Percentiles rank a stretch among this genome's conserved stretches.
Evolutionary conservation across 2,113 vertebrate species (phyloP).

Genomic region (Gopherus flavomarginatus): DNA sequence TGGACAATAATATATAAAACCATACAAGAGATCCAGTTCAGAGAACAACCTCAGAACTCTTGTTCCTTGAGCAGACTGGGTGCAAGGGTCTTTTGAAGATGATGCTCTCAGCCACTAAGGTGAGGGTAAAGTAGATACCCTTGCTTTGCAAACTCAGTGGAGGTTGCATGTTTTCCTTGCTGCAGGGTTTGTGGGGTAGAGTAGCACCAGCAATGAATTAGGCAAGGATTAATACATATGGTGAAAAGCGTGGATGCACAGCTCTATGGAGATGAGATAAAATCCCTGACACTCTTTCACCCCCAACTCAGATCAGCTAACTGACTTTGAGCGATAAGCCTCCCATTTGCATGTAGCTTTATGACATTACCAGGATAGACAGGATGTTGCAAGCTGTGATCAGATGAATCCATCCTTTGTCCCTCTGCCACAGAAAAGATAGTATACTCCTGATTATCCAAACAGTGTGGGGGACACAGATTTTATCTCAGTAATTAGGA

Average conservation of each 20-base stretch:
- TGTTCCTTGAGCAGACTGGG: neutral
- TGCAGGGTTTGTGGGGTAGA: neutral
- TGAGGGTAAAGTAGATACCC: neutral
- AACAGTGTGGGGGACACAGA: neutral
- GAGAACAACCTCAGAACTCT: neutral
- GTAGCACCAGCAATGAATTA: neutral
- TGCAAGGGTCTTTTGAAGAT: neutral
- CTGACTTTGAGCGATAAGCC: neutral
- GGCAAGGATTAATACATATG: accelerated
- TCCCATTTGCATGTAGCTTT: neutral
- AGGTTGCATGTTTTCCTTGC: neutral
- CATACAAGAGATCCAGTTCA: neutral
- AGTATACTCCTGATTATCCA: neutral
- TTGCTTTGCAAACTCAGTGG: neutral
- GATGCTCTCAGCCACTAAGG: neutral
- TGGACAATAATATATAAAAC: neutral
- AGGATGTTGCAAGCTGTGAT: neutral
- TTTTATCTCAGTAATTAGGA: neutral
- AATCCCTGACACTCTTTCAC: neutral
- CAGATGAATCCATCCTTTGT: neutral
- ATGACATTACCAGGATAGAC: neutral
- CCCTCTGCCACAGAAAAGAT: neutral
- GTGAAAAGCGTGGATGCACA: neutral
- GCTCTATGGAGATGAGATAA: neutral
- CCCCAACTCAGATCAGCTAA: neutral